These are phyloP conservation scores for Triplophysa siluroides DNA, from an alignment of 2,113 vertebrate species.

Conservation along the genomic window DNA sequence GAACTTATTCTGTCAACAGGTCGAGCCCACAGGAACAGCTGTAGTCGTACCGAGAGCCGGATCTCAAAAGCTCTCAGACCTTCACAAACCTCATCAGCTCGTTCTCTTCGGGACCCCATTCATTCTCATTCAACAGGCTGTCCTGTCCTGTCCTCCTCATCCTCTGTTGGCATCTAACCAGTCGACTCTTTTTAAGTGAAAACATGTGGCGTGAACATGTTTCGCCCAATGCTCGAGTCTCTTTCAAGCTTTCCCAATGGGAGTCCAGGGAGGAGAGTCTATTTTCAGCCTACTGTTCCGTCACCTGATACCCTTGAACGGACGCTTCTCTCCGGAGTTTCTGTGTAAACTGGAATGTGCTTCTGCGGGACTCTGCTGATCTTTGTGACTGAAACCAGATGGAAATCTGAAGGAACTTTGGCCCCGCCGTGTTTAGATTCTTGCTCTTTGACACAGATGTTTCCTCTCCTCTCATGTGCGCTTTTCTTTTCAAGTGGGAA, in stretches of 20 bases:
- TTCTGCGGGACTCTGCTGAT: conserved; percentile 2
- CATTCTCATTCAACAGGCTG: not conserved
- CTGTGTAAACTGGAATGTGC: conserved; percentile 31
- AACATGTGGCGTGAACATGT: not conserved
- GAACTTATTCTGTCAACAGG: conserved; percentile 52
- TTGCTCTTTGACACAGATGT: conserved; percentile 59
- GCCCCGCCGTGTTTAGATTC: conserved; percentile 49
- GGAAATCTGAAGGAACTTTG: conserved; percentile 30
- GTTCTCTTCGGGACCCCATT: not conserved
- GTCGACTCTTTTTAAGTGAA: conserved; percentile 3
- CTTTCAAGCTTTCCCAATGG: conserved; percentile 36
- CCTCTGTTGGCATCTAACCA: conserved; percentile 1
- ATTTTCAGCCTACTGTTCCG: conserved; percentile 41
- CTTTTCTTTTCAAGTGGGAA: conserved; percentile 61
- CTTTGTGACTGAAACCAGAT: conserved; percentile 54
- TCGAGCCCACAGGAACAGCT: conserved; percentile 65
- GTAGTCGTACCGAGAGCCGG: conserved; percentile 56
- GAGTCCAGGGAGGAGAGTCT: conserved; percentile 6
- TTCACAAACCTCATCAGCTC: conserved; percentile 38
- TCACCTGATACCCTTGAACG: conserved; percentile 67
- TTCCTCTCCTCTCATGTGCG: conserved; percentile 58
- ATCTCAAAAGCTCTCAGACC: conserved; percentile 50
- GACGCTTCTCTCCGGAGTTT: conserved; percentile 46
- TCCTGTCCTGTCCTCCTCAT: not conserved
- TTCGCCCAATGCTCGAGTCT: not conserved